These are phyloP conservation scores for Meles meles DNA, from an alignment of 2,113 vertebrate species.

Conservation along the genomic window DNA sequence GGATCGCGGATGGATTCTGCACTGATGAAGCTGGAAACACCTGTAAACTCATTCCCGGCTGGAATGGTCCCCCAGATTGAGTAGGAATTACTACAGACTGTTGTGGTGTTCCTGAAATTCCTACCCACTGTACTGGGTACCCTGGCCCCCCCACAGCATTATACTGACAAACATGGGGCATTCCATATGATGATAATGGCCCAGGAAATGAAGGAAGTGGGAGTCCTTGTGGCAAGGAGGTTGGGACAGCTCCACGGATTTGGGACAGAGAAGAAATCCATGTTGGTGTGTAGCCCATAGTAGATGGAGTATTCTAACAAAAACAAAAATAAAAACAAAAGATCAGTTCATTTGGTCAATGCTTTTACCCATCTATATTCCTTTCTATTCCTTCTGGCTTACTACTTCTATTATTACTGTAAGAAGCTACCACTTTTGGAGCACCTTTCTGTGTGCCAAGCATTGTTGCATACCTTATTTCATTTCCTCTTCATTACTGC, in stretches of 20 bases:
- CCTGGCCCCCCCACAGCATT: slow-evolving; percentile 65
- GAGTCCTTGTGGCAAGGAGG: slow-evolving; percentile 77
- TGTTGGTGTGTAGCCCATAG: slow-evolving; percentile 80
- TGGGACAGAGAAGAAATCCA: slow-evolving; percentile 78
- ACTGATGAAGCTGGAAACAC: slow-evolving; percentile 66
- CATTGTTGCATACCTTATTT: slow-evolving; percentile 3
- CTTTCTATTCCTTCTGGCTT: slow-evolving; percentile 39
- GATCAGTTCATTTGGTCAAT: slow-evolving; percentile 63
- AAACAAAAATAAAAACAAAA: slow-evolving; percentile 63
- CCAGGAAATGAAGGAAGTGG: slow-evolving; percentile 80
- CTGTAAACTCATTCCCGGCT: slow-evolving; percentile 72
- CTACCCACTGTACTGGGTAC: slow-evolving; percentile 81
- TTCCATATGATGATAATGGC: slow-evolving; percentile 76
- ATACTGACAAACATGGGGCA: slow-evolving; percentile 78
- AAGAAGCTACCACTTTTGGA: not conserved
- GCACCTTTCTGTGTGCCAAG: not conserved
- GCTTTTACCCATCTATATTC: slow-evolving; percentile 32
- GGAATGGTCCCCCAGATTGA: slow-evolving; percentile 71
- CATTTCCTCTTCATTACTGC: not conserved
- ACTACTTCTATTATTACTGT: not conserved
- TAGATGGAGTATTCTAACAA: slow-evolving; percentile 74
- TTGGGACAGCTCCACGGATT: slow-evolving; percentile 75
- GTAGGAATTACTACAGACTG: slow-evolving; percentile 76
- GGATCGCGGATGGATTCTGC: slow-evolving; percentile 74
- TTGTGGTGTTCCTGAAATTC: slow-evolving; percentile 74